Evolutionary conservation across 2,113 vertebrate species (phyloP).

Genomic region (Charadrius vociferus): DNA sequence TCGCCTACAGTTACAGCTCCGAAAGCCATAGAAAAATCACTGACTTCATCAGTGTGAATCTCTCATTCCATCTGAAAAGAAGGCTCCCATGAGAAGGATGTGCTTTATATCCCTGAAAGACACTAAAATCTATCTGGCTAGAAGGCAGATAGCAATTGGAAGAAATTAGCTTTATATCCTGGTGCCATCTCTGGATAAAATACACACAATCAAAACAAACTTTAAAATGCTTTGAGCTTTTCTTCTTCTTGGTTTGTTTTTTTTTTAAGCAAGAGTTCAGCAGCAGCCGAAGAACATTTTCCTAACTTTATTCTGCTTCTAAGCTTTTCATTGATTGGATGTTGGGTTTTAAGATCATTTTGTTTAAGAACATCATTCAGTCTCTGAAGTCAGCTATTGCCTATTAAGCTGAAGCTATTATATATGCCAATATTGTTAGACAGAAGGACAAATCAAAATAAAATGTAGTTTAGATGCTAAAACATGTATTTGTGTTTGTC

Average conservation of each 20-base stretch:
- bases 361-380: background rate
- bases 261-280: background rate
- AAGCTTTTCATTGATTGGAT: background rate
- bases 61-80: background rate
- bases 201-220: background rate
- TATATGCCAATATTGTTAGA: background rate
- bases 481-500: background rate
- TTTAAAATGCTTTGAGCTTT: background rate
- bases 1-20: background rate
- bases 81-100: background rate
- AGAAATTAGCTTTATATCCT: constrained; percentile 41
- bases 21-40: background rate
- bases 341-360: background rate
- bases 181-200: constrained; percentile 11
- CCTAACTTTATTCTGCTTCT: background rate
- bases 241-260: too few species aligned
- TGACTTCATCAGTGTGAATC: background rate
- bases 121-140: background rate
- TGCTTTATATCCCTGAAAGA: constrained; percentile 11
- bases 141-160: constrained; percentile 13
- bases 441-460: background rate
- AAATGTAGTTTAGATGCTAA: constrained; percentile 14
- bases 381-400: background rate
- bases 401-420: background rate
- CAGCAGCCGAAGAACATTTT: background rate